Percentiles rank a stretch among this genome's conserved stretches.
These are phyloP conservation scores for Cephus pygmeus DNA, from an alignment of 2,888 invertebrate genomes.

Conservation along the genomic window DNA sequence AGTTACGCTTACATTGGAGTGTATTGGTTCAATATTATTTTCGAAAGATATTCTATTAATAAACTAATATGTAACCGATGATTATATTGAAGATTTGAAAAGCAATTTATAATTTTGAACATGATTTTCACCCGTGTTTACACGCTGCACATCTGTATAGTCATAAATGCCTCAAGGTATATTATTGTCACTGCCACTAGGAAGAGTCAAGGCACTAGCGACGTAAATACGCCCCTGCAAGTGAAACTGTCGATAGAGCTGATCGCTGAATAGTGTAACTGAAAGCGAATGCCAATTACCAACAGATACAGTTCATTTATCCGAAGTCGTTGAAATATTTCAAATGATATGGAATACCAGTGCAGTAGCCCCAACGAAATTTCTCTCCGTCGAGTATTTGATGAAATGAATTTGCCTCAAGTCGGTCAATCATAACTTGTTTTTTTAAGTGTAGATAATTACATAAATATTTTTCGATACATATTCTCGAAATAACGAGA, in stretches of 20 bases:
- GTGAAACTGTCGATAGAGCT: background rate
- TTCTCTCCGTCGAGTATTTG: background rate
- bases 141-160: background rate
- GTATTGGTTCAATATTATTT: background rate
- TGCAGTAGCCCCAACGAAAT: background rate
- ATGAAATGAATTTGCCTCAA: background rate
- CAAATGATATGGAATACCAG: background rate
- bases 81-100: background rate
- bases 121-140: background rate
- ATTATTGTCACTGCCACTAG: background rate
- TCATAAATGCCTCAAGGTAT: background rate
- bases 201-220: background rate
- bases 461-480: background rate
- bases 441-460: no score
- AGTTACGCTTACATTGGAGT: background rate
- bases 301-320: background rate
- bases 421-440: no score
- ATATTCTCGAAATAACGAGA: background rate
- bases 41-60: no score
- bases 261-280: background rate
- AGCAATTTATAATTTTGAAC: background rate
- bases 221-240: background rate
- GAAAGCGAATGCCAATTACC: background rate
- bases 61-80: no score
- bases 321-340: slow-evolving; percentile 7